phyloP scores from a whole-genome alignment of 2,797 vertebrate genomes.

The Karalla daura region DNA sequence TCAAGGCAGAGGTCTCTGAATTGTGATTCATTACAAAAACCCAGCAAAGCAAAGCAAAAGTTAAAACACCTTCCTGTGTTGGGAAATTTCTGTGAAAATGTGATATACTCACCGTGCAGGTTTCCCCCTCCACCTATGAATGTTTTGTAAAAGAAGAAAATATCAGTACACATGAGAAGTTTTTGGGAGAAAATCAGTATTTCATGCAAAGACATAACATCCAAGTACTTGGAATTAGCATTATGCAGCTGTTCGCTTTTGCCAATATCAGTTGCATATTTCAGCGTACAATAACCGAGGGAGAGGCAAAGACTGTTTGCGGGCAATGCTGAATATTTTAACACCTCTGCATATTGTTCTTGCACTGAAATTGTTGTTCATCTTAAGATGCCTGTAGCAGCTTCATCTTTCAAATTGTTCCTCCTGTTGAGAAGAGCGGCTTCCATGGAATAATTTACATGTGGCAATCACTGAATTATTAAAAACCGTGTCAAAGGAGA shows the following conservation, averaged over 20 bases:
- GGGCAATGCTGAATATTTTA: slow-evolving; percentile 80
- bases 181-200: slow-evolving; percentile 41
- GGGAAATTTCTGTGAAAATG: slow-evolving; percentile 21
- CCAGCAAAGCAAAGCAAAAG: slow-evolving; percentile 66
- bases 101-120: neutral
- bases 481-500: slow-evolving; percentile 55
- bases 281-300: slow-evolving; percentile 70
- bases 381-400: slow-evolving; percentile 69
- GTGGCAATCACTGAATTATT: slow-evolving; percentile 72
- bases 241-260: slow-evolving; percentile 34
- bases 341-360: slow-evolving; percentile 79
- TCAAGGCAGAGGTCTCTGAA: slow-evolving; percentile 67
- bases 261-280: slow-evolving; percentile 66
- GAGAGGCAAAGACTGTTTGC: slow-evolving; percentile 63
- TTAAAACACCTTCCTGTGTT: slow-evolving; percentile 38
- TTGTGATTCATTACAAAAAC: slow-evolving; percentile 81
- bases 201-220: slow-evolving; percentile 39
- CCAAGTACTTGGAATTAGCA: slow-evolving; percentile 22
- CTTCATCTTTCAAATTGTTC: slow-evolving; percentile 69
- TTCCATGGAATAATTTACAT: slow-evolving; percentile 65
- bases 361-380: slow-evolving; percentile 70
- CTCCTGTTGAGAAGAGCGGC: slow-evolving; percentile 55
- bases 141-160: slow-evolving; percentile 23
- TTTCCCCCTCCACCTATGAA: slow-evolving; percentile 1
- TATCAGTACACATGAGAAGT: slow-evolving; percentile 8